These are phyloP conservation scores for Drosophila maculinotata DNA, from an alignment of 2,888 invertebrate genomes.

Conservation along the genomic window DNA sequence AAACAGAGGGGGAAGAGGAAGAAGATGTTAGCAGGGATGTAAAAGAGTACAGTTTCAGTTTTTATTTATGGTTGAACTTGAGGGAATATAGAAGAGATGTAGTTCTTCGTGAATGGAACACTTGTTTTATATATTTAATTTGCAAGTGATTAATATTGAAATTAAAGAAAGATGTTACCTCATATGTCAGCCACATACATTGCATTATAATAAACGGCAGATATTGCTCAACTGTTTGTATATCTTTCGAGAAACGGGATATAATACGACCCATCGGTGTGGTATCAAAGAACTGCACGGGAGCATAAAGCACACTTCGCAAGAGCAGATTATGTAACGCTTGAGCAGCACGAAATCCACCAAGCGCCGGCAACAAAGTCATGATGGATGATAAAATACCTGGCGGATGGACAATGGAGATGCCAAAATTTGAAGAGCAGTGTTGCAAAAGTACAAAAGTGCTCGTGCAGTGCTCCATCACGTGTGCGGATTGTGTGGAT, in stretches of 20 bases:
- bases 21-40: no score
- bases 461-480: constrained; percentile 1
- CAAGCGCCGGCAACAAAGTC: constrained; percentile 89
- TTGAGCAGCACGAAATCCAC: constrained; percentile 81
- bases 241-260: constrained; percentile 86
- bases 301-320: constrained; percentile 85
- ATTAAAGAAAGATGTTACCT: constrained; percentile 36
- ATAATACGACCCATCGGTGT: constrained; percentile 88
- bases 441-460: constrained; percentile 8
- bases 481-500: constrained; percentile 5
- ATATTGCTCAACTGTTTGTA: constrained; percentile 83
- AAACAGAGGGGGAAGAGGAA: neutral
- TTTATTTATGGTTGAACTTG: no score
- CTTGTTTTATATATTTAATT: no score
- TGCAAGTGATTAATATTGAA: no score
- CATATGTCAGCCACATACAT: constrained; percentile 76
- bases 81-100: no score
- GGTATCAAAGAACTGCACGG: constrained; percentile 87
- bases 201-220: constrained; percentile 86
- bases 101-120: no score
- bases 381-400: constrained; percentile 88
- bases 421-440: neutral
- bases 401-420: constrained; percentile 81
- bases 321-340: constrained; percentile 85
- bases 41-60: no score